phyloP scores from a whole-genome alignment of 2,113 vertebrate genomes.

The Turnix velox region DNA sequence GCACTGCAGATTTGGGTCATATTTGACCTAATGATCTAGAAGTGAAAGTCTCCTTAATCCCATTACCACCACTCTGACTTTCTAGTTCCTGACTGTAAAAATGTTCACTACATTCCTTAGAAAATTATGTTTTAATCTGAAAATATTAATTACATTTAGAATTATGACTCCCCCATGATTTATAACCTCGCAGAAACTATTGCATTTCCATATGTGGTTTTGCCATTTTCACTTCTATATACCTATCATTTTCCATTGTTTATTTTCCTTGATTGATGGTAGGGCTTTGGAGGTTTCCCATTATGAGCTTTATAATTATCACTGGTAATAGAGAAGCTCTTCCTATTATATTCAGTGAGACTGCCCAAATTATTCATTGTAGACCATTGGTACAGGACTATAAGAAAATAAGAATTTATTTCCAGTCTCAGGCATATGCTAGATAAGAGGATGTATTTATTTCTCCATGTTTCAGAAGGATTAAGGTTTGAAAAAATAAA shows the following conservation, averaged over 20 bases:
- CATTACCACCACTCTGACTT: background rate
- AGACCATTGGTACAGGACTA: conserved; percentile 66
- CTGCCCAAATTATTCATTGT: conserved; percentile 79
- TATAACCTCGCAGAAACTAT: conserved; percentile 65
- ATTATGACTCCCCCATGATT: conserved; percentile 70
- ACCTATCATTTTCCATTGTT: conserved; percentile 79
- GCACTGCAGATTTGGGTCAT: background rate
- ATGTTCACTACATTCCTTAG: conserved; percentile 21
- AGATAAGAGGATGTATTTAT: conserved; percentile 86
- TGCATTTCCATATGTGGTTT: conserved; percentile 57
- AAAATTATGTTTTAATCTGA: conserved; percentile 75
- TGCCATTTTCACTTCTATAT: conserved; percentile 71
- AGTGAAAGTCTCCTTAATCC: background rate
- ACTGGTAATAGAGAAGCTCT: conserved; percentile 78
- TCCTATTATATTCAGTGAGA: conserved; percentile 75
- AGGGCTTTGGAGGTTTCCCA: conserved; percentile 70
- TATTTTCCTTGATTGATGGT: conserved; percentile 80
- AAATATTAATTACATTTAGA: conserved; percentile 73
- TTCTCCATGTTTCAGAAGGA: conserved; percentile 84
- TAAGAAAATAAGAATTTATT: conserved; percentile 81
- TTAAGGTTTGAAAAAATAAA: conserved; percentile 82
- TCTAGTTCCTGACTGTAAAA: background rate
- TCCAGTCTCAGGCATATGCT: conserved; percentile 75
- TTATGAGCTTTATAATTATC: conserved; percentile 84
- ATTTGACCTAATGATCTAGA: conserved; percentile 23